phyloP scores from a whole-genome alignment of 2,888 invertebrate species.

The Chironomus tentans region DNA sequence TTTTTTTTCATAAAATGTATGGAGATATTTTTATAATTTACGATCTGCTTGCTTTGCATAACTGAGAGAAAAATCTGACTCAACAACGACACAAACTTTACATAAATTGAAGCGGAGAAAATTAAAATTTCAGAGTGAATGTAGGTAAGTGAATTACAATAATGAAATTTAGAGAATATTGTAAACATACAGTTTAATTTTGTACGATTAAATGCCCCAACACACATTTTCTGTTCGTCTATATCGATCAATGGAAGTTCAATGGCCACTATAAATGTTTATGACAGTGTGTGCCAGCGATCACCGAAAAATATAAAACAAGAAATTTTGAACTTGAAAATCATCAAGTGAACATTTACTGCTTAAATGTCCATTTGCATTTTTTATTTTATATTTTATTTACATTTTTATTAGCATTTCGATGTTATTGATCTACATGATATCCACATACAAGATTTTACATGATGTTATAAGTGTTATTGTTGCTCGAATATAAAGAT shows the following conservation, averaged over 20 bases:
- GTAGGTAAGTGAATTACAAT: no score
- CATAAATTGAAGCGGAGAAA: no score
- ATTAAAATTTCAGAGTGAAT: no score
- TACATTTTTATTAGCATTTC: not conserved
- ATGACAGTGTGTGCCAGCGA: not conserved
- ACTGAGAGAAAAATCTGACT: no score
- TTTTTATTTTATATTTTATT: not conserved
- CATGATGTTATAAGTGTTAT: no score
- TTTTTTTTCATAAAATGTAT: no score
- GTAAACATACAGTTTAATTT: not conserved
- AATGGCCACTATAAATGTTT: not conserved
- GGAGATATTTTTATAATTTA: no score
- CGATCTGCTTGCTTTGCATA: no score
- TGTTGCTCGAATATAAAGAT: no score
- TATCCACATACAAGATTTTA: no score
- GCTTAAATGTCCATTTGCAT: slow-evolving; percentile 1
- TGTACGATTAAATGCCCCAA: not conserved
- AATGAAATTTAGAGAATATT: not conserved
- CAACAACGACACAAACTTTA: no score
- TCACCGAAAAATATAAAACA: not conserved
- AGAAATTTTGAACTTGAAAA: not conserved
- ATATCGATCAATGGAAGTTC: not conserved
- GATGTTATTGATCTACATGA: no score
- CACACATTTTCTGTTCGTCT: not conserved
- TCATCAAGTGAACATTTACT: not conserved